phyloP scores from a whole-genome alignment of 2,888 invertebrate species.

The Metallyticus violacea region DNA sequence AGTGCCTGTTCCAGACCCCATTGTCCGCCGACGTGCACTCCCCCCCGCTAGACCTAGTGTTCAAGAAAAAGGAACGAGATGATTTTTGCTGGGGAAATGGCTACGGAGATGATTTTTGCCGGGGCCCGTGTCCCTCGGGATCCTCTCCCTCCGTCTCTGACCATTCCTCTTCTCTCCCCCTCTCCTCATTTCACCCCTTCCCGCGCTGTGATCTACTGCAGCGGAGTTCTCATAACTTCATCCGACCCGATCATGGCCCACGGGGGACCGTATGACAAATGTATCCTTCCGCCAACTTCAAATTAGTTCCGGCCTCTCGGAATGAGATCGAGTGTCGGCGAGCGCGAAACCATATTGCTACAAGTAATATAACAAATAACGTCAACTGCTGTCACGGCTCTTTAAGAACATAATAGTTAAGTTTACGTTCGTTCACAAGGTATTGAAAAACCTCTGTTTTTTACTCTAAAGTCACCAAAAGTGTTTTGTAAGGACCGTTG shows the following conservation, averaged over 20 bases:
- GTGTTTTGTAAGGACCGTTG: neutral
- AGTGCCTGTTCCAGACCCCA: no score
- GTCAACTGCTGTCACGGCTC: constrained; percentile 2
- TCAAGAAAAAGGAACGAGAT: constrained; percentile 37
- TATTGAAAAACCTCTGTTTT: neutral
- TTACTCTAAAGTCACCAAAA: neutral
- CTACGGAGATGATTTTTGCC: constrained; percentile 42
- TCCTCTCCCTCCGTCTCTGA: constrained; percentile 24
- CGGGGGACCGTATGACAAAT: constrained; percentile 52
- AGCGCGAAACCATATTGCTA: constrained; percentile 25
- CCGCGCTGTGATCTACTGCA: constrained; percentile 48
- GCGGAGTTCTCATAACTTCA: constrained; percentile 51
- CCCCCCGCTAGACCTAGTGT: neutral
- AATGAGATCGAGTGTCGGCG: constrained; percentile 11
- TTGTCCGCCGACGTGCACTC: neutral
- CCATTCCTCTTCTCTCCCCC: constrained; percentile 29
- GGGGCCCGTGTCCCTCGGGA: constrained; percentile 31
- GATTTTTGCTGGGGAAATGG: constrained; percentile 43
- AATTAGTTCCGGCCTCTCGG: constrained; percentile 49
- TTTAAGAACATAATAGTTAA: neutral
- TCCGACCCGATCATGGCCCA: constrained; percentile 52
- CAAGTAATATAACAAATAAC: constrained; percentile 28
- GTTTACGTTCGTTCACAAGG: neutral
- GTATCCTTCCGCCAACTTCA: constrained; percentile 53
- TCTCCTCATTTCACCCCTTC: constrained; percentile 16